Conservation (phyloP, 1,140 invertebrate genomes). For the Pectinophora gossypiella region DNA sequence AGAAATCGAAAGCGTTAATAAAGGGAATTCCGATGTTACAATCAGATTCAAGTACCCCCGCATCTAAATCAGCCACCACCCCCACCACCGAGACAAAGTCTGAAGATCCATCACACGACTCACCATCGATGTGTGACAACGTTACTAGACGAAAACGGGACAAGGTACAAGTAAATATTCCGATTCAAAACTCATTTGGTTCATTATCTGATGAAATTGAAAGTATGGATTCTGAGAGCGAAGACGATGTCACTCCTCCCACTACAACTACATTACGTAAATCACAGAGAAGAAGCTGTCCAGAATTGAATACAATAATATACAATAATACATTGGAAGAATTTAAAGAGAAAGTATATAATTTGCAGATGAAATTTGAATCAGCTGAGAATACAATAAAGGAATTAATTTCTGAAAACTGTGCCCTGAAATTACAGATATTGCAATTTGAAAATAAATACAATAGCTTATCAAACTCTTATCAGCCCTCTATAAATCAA, state of each 20-base stretch:
- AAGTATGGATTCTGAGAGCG: neutral
- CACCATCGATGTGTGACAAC: neutral
- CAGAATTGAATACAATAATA: neutral
- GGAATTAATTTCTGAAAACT: neutral
- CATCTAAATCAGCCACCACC: neutral
- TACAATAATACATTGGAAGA: neutral
- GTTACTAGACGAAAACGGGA: neutral
- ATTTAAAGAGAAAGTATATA: neutral
- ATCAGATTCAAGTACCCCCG: neutral
- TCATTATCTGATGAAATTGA: neutral
- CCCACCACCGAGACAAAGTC: too few species aligned
- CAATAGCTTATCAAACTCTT: too few species aligned
- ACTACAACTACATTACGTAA: neutral
- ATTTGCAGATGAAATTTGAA: neutral
- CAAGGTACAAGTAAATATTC: neutral
- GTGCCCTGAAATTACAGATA: neutral
- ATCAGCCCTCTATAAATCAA: too few species aligned
- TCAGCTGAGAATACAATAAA: neutral
- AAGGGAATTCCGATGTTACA: too few species aligned
- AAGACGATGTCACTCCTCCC: neutral
- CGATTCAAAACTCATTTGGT: neutral
- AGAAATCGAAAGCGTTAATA: neutral
- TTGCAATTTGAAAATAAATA: neutral
- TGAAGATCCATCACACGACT: neutral
- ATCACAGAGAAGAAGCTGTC: neutral